phyloP scores from a whole-genome alignment of 2,797 vertebrate species.

The Dicrostonyx torquatus region DNA sequence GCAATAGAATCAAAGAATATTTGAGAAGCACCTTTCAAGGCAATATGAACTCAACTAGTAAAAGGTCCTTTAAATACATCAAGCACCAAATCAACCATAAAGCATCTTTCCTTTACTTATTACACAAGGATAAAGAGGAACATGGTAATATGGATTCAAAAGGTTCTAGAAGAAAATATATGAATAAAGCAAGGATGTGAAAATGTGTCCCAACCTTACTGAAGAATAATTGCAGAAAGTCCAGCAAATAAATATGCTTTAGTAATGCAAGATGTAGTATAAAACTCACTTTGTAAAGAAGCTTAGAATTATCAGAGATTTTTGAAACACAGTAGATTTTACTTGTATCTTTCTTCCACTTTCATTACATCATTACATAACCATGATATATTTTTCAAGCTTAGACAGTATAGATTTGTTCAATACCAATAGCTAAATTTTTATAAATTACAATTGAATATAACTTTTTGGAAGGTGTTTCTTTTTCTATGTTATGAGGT shows the following conservation, averaged over 20 bases:
- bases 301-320: background rate
- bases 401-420: background rate
- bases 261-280: background rate
- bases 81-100: slow-evolving; percentile 39
- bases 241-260: background rate
- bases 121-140: background rate
- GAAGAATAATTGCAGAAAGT: slow-evolving; percentile 40
- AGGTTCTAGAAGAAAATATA: background rate
- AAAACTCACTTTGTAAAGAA: slow-evolving; percentile 29
- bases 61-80: slow-evolving; percentile 66
- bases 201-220: background rate
- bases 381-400: background rate
- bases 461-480: background rate
- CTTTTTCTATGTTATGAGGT: background rate
- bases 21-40: slow-evolving; percentile 58
- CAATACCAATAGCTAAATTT: background rate
- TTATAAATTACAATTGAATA: background rate
- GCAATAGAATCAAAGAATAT: slow-evolving; percentile 62
- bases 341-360: background rate
- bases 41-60: slow-evolving; percentile 58
- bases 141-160: slow-evolving; percentile 4
- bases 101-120: background rate
- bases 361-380: background rate
- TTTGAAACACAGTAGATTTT: background rate
- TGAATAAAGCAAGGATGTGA: background rate